Evolutionary conservation across 2,888 invertebrate species (phyloP).

Genomic region (Ochropacha duplaris): DNA sequence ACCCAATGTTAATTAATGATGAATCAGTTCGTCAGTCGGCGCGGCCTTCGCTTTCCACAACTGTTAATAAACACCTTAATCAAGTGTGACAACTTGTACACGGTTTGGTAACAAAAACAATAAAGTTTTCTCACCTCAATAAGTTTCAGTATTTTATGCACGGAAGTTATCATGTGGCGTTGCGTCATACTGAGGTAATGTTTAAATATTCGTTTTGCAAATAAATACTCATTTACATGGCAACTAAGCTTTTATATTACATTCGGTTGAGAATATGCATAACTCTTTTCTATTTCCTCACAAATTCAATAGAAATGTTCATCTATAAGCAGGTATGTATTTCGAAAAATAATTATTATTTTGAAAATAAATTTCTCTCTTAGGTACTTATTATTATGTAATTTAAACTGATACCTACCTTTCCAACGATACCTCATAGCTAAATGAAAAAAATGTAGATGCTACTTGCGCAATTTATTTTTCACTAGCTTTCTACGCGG

Average conservation of each 20-base stretch:
- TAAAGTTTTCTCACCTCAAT: slow-evolving; percentile 23
- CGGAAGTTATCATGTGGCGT: slow-evolving; percentile 29
- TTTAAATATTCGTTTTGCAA: slow-evolving; percentile 5
- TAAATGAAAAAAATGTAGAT: no score
- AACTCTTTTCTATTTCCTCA: background rate
- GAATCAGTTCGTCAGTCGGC: slow-evolving; percentile 44
- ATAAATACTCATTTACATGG: background rate
- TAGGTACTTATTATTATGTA: no score
- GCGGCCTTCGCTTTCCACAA: slow-evolving; percentile 26
- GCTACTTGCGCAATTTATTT: no score
- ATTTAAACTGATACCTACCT: no score
- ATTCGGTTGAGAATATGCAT: background rate
- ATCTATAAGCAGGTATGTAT: background rate
- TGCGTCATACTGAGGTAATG: slow-evolving; percentile 9
- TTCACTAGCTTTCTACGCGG: no score
- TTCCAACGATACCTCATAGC: no score
- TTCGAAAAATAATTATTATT: no score
- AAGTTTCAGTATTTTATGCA: slow-evolving; percentile 20
- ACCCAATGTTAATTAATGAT: slow-evolving; percentile 60
- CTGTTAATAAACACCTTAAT: slow-evolving; percentile 1
- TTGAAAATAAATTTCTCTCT: no score
- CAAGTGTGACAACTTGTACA: slow-evolving; percentile 14
- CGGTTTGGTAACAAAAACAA: slow-evolving; percentile 23
- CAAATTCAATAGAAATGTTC: background rate
- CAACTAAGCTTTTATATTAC: slow-evolving; percentile 1